phyloP scores from a whole-genome alignment of 2,797 vertebrate species.

The Pseudochaenichthys georgianus region DNA sequence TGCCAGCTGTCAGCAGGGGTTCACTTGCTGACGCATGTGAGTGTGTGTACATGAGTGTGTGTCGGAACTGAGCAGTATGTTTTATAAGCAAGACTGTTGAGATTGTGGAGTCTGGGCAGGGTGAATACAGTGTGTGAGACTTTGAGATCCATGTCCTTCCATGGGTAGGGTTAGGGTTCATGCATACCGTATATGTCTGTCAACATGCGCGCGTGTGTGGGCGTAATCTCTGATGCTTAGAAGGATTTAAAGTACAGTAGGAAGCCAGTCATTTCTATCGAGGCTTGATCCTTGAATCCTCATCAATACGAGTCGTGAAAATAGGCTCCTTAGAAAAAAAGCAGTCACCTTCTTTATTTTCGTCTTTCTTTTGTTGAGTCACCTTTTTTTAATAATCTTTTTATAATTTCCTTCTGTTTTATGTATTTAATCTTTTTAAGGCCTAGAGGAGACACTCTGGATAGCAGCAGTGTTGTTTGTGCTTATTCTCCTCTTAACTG shows the following conservation, averaged over 20 bases:
- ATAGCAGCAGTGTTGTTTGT: slow-evolving; percentile 8
- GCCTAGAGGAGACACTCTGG: not conserved
- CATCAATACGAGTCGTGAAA: slow-evolving; percentile 51
- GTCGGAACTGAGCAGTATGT: slow-evolving; percentile 11
- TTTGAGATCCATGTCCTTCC: not conserved
- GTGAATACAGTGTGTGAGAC: not conserved
- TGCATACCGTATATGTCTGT: slow-evolving; percentile 22
- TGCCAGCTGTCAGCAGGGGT: slow-evolving; percentile 55
- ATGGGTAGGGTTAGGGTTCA: not conserved
- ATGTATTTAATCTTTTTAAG: slow-evolving; percentile 26
- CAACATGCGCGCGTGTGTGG: slow-evolving; percentile 28
- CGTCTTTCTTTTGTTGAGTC: not conserved
- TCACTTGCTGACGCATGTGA: slow-evolving; percentile 63
- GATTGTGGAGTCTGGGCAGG: not conserved
- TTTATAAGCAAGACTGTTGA: slow-evolving; percentile 26
- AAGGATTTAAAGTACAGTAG: slow-evolving; percentile 77
- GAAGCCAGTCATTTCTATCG: slow-evolving; percentile 57
- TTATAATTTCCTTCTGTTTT: not conserved
- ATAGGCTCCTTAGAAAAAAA: slow-evolving; percentile 38
- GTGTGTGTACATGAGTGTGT: slow-evolving; percentile 26
- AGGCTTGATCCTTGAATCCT: slow-evolving; percentile 67
- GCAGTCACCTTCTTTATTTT: slow-evolving; percentile 26
- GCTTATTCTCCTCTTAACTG: slow-evolving; percentile 34
- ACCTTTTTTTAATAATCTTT: slow-evolving; percentile 19
- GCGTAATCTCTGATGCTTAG: slow-evolving; percentile 69